phyloP scores from a whole-genome alignment of 2,888 invertebrate species.

The Acrocera orbiculus region DNA sequence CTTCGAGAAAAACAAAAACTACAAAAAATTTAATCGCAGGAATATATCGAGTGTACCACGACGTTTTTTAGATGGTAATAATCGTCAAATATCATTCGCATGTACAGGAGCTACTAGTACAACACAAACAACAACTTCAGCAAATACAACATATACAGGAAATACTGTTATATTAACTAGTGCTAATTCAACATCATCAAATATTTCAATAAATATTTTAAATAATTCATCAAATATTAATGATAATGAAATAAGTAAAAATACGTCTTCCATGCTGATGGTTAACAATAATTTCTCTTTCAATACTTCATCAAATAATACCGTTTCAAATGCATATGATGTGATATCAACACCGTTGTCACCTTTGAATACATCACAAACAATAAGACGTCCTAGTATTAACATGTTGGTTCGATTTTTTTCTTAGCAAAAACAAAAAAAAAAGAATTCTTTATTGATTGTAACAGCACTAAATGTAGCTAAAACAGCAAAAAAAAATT shows the following conservation, averaged over 20 bases:
- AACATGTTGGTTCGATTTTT: conserved; percentile 28
- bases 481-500: too few relatives aligned
- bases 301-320: conserved; percentile 10
- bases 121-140: conserved; percentile 17
- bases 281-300: conserved; percentile 16
- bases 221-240: conserved; percentile 29
- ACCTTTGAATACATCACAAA: conserved; percentile 28
- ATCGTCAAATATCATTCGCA: conserved; percentile 22
- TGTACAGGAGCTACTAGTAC: too few relatives aligned
- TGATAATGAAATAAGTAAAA: too few relatives aligned
- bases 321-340: conserved; percentile 13
- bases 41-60: conserved; percentile 31
- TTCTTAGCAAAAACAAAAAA: too few relatives aligned
- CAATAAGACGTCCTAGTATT: conserved; percentile 31
- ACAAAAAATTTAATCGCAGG: too few relatives aligned
- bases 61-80: conserved; percentile 27
- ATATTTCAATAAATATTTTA: conserved; percentile 26
- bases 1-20: conserved; percentile 1
- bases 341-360: conserved; percentile 21
- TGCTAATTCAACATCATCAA: conserved; percentile 10
- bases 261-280: conserved; percentile 19
- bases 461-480: too few relatives aligned
- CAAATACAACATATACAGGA: conserved; percentile 13
- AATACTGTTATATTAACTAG: not conserved
- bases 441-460: too few relatives aligned